A percentile compares a stretch with the other conserved stretches of the same genome.
These are phyloP conservation scores for Neria commutata DNA, from an alignment of 2,888 invertebrate genomes.

Conservation along the genomic window DNA sequence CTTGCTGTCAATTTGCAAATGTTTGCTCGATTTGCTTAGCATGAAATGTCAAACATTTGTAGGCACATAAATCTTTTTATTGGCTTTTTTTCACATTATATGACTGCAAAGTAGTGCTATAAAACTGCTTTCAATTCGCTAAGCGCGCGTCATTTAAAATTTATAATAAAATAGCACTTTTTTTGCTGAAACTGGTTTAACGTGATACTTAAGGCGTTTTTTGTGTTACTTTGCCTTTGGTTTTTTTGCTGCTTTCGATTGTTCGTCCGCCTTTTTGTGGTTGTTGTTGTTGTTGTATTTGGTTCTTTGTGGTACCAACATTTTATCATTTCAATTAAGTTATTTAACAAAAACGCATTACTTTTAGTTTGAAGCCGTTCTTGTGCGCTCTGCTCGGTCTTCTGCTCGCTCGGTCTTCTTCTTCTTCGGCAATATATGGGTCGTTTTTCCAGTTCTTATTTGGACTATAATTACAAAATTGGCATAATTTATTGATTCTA, in stretches of 20 bases:
- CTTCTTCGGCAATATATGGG: background rate
- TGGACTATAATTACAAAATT: too few relatives aligned
- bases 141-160: too few relatives aligned
- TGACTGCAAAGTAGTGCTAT: background rate
- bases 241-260: too few relatives aligned
- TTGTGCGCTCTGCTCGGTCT: background rate
- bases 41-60: too few relatives aligned
- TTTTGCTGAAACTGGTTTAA: background rate
- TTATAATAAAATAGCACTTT: background rate
- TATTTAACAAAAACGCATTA: background rate
- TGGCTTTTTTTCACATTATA: too few relatives aligned
- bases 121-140: background rate
- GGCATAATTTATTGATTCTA: too few relatives aligned
- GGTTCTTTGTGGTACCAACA: background rate
- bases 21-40: too few relatives aligned
- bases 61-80: background rate
- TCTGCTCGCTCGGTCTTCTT: background rate
- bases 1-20: too few relatives aligned
- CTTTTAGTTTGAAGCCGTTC: background rate
- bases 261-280: background rate
- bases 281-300: background rate
- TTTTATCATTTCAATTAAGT: background rate
- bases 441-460: too few relatives aligned
- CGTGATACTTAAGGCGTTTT: background rate
- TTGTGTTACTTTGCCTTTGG: too few relatives aligned